These are phyloP conservation scores for Hepsetus odoe DNA, from an alignment of 2,113 vertebrate species.

Conservation along the genomic window DNA sequence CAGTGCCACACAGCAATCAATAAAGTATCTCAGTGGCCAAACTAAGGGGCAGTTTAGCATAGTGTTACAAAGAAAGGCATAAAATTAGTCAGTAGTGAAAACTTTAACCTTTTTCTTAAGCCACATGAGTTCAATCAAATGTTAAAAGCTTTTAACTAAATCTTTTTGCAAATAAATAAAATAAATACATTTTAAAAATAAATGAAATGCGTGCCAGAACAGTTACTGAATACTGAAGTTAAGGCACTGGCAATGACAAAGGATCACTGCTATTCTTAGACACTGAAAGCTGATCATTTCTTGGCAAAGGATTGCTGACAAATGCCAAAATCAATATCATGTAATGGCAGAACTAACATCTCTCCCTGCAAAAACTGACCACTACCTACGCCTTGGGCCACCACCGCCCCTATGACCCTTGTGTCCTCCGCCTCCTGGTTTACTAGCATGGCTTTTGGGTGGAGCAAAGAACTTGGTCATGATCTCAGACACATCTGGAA, in stretches of 20 bases:
- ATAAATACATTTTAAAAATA: not conserved
- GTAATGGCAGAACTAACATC: not conserved
- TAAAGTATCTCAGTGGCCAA: not conserved
- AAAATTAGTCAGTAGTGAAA: not conserved
- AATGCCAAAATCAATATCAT: not conserved
- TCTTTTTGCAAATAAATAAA: not conserved
- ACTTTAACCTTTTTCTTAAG: not conserved
- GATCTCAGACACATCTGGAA: constrained; percentile 87
- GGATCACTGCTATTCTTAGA: not conserved
- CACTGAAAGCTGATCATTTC: not conserved
- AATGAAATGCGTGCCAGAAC: too few relatives aligned
- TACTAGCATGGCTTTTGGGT: constrained; percentile 84
- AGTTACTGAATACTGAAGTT: not conserved
- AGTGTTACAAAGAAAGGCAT: not conserved
- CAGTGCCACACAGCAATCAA: not conserved
- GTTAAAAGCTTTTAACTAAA: not conserved
- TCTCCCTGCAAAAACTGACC: not conserved
- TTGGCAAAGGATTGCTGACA: not conserved
- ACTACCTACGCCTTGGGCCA: constrained; percentile 84
- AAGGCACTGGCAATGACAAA: not conserved
- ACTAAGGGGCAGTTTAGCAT: not conserved
- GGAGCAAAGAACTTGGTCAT: constrained; percentile 89
- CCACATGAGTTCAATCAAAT: not conserved
- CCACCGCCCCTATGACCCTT: constrained; percentile 80
- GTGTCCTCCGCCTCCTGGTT: constrained; percentile 72